Percentiles rank a stretch among this genome's conserved stretches.
Conservation (phyloP, 1,140 invertebrate genomes). For the Drosophila tsacasi region DNA sequence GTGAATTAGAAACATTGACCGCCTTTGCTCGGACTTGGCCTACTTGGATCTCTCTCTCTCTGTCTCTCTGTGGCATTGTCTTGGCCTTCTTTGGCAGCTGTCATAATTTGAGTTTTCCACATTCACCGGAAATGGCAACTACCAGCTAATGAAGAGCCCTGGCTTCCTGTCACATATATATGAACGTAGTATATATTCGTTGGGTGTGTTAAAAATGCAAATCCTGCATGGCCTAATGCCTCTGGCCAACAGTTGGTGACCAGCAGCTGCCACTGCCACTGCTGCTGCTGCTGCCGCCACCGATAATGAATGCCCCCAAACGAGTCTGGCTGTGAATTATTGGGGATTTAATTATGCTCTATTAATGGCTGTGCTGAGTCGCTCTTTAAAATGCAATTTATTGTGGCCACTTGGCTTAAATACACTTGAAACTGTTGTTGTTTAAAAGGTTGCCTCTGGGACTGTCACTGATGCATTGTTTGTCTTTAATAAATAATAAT, state of each 20-base stretch:
- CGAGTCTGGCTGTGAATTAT: conserved; percentile 59
- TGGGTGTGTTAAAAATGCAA: conserved; percentile 69
- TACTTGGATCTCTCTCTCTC: not conserved
- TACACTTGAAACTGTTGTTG: conserved; percentile 45
- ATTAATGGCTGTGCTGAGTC: conserved; percentile 53
- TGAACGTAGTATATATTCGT: not conserved
- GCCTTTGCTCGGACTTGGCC: conserved; percentile 42
- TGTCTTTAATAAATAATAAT: too few relatives aligned
- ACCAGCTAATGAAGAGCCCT: conserved; percentile 14
- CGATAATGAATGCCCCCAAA: conserved; percentile 64
- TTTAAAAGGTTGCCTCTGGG: conserved; percentile 26
- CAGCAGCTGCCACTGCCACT: conserved; percentile 9
- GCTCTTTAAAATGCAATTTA: conserved; percentile 75
- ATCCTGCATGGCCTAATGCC: conserved; percentile 72
- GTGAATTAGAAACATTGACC: conserved; percentile 36
- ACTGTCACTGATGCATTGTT: conserved; percentile 61
- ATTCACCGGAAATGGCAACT: conserved; percentile 29
- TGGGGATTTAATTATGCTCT: conserved; percentile 71
- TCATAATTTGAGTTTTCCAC: conserved; percentile 46
- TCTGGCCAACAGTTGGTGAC: conserved; percentile 26
- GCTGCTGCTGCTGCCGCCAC: conserved; percentile 16
- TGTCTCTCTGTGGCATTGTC: not conserved
- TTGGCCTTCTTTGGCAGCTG: conserved; percentile 18
- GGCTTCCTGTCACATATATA: conserved; percentile 6
- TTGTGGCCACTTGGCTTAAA: conserved; percentile 68